Evolutionary conservation across 2,888 invertebrate species (phyloP), one percentile per base, ranked within the genome.

Genomic region (Apodemia mormo): DNA sequence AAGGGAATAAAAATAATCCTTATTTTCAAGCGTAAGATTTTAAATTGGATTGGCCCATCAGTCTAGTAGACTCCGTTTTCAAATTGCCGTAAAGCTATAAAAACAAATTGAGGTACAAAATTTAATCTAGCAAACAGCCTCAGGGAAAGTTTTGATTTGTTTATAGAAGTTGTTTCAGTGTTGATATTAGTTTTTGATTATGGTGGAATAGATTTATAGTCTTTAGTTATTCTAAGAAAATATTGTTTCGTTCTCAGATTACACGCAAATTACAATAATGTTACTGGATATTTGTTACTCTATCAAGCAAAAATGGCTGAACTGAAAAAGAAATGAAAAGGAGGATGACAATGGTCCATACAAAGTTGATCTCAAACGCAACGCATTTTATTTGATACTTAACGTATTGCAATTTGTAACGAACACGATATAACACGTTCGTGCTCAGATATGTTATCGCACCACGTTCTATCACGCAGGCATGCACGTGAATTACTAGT

Each of bases 121-220:
- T 68, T 70, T 77, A 73, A 76, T 79, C 74, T 72, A 69, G 69
- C 72, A 71, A 74, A 75, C 72, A 70, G 71, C 70, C 71, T 70
- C 68, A 45, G 64, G 68, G 43, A 61, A 73, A 71, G 69, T 70
- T 71, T 72, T 74, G 74, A 75, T 75, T 74, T 74, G 74, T 72
- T 74, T 74, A 68, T 71, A 43, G 49, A 49, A 66, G 67, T 68
- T 68, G 72, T 73, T 74, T 72, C 49, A 71, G 30, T 67, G 65
- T 69, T 37, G 66, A 67, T 68, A 64, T 65, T 29, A 45, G 65
- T 65, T 45, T 45, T 65, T 65, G 61, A 64, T 64, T 64, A 64
- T 33, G 33, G 61, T 14, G 14, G 14, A 61, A 14, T 14, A 14
- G 33, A 61, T 61, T 14, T 61, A 33, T 33, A 33, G 58, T 33